Conservation (phyloP, 2,113 vertebrate species). For the Polypterus bichir region DNA sequence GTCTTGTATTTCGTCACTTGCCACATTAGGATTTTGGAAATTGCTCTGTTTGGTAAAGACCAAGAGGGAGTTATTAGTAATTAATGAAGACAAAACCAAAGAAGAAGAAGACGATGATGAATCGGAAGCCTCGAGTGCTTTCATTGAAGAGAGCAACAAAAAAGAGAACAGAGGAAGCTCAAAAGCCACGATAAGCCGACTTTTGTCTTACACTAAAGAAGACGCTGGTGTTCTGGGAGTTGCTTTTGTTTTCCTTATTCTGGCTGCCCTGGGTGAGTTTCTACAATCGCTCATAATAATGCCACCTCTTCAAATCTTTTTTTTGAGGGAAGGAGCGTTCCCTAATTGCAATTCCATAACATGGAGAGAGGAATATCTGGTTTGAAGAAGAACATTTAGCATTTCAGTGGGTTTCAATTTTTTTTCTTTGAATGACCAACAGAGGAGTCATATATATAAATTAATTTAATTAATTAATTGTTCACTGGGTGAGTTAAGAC, state of each 20-base stretch:
- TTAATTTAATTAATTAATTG: too few species aligned
- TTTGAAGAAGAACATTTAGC: too few species aligned
- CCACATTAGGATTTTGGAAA: constrained; percentile 57
- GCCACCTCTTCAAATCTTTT: not conserved
- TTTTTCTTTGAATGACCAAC: too few species aligned
- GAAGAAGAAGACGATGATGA: constrained; percentile 35
- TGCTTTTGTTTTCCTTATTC: constrained; percentile 69
- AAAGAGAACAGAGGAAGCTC: constrained; percentile 30
- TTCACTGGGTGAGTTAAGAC: too few species aligned
- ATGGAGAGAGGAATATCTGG: not conserved
- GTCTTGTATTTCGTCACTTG: constrained; percentile 58
- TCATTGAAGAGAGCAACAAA: constrained; percentile 5
- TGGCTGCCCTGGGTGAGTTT: constrained; percentile 74
- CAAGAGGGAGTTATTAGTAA: constrained; percentile 12
- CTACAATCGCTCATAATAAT: too few species aligned
- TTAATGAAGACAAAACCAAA: constrained; percentile 4
- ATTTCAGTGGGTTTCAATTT: too few species aligned
- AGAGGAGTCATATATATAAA: too few species aligned
- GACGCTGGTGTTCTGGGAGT: constrained; percentile 61
- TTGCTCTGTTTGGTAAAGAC: constrained; percentile 48
- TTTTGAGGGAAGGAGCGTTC: too few species aligned
- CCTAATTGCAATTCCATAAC: not conserved
- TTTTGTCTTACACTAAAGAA: constrained; percentile 72
- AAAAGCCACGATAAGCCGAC: constrained; percentile 66
- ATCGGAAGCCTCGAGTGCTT: constrained; percentile 23